These are phyloP conservation scores for Capitulum mitella DNA, from an alignment of 2,888 invertebrate species.

Conservation along the genomic window DNA sequence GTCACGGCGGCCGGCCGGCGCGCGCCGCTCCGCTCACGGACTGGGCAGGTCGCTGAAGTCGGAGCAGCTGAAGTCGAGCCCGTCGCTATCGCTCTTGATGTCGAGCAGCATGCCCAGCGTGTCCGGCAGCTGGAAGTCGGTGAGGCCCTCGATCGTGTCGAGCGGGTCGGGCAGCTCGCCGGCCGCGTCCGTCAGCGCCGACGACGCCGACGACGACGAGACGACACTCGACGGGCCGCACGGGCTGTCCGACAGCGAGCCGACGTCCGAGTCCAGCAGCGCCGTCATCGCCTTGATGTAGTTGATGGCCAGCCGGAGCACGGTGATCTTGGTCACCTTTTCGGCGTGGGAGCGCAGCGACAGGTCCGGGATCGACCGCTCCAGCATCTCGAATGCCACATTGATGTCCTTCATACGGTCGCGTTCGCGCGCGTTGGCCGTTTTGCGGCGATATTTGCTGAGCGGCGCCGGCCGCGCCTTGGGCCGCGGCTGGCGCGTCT, in stretches of 20 bases:
- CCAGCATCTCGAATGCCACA: constrained; percentile 72
- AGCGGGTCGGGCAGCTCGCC: not conserved
- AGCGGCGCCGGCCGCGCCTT: constrained; percentile 55
- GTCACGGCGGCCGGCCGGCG: too few species aligned
- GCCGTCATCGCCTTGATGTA: constrained; percentile 71
- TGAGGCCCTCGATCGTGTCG: constrained; percentile 14
- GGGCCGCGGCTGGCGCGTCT: constrained; percentile 37
- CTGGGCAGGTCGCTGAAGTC: constrained; percentile 6
- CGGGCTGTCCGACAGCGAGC: not conserved
- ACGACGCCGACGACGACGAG: not conserved
- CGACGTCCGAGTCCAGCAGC: constrained; percentile 46
- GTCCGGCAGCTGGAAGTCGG: constrained; percentile 13
- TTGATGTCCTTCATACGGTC: constrained; percentile 86
- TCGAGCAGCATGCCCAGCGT: not conserved
- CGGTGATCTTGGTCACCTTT: constrained; percentile 83
- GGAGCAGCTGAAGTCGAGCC: constrained; percentile 1
- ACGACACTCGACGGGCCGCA: not conserved
- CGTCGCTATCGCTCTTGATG: constrained; percentile 1
- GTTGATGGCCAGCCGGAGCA: constrained; percentile 74
- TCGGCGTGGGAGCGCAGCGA: constrained; percentile 50
- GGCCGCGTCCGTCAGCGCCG: not conserved
- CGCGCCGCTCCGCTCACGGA: not conserved
- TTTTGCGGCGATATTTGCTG: constrained; percentile 81
- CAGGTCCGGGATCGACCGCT: constrained; percentile 61
- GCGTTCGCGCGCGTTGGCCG: constrained; percentile 80